These are phyloP conservation scores for Diadophis punctatus DNA, from an alignment of 2,113 vertebrate species.

Conservation along the genomic window DNA sequence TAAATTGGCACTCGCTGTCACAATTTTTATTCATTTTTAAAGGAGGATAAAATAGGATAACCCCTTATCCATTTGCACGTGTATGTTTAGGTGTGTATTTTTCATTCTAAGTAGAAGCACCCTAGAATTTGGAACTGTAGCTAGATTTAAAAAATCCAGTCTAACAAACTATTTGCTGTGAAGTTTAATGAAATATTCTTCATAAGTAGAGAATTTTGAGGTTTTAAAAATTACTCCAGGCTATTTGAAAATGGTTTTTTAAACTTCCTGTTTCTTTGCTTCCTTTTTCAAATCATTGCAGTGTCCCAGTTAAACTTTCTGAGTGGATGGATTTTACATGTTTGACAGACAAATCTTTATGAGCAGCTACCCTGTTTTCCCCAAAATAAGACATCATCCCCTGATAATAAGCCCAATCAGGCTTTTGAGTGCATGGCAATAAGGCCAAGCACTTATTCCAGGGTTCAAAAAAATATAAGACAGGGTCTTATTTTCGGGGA, in stretches of 20 bases:
- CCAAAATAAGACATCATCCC: no score
- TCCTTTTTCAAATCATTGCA: not conserved
- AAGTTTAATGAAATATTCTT: not conserved
- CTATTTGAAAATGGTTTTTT: not conserved
- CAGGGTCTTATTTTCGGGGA: no score
- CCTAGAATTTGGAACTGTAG: not conserved
- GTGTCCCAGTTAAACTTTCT: not conserved
- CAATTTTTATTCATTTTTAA: slow-evolving; percentile 19
- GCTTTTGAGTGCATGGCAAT: no score
- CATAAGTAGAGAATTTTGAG: not conserved
- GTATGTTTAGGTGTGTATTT: not conserved
- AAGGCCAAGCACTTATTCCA: no score
- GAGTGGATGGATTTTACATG: not conserved
- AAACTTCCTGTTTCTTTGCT: not conserved
- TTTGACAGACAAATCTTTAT: not conserved
- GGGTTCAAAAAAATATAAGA: no score
- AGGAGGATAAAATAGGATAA: slow-evolving; percentile 22
- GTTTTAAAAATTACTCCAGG: not conserved
- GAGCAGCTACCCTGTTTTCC: not conserved
- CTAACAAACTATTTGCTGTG: not conserved
- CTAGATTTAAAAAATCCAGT: not conserved
- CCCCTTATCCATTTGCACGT: not conserved
- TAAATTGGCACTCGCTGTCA: slow-evolving; percentile 44
- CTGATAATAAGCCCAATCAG: no score
- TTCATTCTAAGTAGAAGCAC: not conserved